Percentiles rank a stretch among this genome's conserved stretches.
phyloP scores from a whole-genome alignment of 2,797 vertebrate genomes.

The Sebastes dallii region DNA sequence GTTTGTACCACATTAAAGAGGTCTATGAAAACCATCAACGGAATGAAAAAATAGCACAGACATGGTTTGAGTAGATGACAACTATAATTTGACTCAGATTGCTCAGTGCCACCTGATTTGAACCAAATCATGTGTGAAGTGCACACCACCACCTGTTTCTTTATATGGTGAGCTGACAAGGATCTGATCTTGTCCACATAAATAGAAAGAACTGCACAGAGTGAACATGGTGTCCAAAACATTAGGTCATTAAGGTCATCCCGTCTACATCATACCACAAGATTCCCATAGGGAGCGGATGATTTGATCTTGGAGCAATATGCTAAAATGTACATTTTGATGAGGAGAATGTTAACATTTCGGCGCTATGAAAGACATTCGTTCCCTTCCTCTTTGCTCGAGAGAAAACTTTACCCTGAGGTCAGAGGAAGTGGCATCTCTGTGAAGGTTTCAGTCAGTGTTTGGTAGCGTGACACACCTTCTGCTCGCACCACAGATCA shows the following conservation, averaged over 20 bases:
- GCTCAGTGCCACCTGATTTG: neutral
- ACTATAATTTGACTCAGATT: neutral
- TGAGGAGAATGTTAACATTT: neutral
- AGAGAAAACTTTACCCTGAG: neutral
- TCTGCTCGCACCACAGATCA: neutral
- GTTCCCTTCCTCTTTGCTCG: neutral
- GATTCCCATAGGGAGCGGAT: neutral
- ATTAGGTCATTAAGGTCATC: neutral
- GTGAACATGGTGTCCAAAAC: neutral
- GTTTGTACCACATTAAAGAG: neutral
- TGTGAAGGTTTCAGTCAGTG: neutral
- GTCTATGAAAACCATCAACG: neutral
- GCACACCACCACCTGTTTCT: neutral
- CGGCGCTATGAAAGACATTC: neutral
- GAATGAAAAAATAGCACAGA: neutral
- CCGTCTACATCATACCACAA: neutral
- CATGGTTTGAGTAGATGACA: neutral
- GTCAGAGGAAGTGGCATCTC: slow-evolving; percentile 26
- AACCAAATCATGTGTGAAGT: neutral
- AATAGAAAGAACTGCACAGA: neutral
- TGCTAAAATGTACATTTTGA: too few relatives aligned
- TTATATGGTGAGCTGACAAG: neutral
- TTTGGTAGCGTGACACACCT: neutral
- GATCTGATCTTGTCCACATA: neutral
- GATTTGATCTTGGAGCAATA: neutral